A percentile compares a stretch with the other conserved stretches of the same genome.
Conservation (phyloP, 2,888 invertebrate species). For the Chaetoderma sp. region DNA sequence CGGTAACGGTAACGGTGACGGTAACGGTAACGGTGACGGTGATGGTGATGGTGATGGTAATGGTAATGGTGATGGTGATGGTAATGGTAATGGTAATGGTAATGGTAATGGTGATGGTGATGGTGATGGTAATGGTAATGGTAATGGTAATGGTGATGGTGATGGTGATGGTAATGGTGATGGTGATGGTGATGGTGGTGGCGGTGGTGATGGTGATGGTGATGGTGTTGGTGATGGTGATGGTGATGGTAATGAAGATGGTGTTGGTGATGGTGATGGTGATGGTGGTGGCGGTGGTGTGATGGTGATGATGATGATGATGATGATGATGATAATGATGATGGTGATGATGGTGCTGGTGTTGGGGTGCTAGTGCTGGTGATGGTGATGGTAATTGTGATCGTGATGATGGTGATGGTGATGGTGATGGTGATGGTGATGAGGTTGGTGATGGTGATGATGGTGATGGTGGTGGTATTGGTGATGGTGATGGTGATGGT, state of each 20-base stretch:
- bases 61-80: neutral
- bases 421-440: no score
- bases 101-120: neutral
- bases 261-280: conserved; percentile 3
- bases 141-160: neutral
- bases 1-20: neutral
- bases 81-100: neutral
- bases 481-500: no score
- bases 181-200: neutral
- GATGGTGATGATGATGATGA: conserved; percentile 19
- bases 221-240: no score
- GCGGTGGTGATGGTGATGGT: neutral
- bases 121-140: neutral
- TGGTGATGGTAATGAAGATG: no score
- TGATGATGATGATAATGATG: conserved; percentile 15
- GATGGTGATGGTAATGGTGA: neutral
- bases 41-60: neutral
- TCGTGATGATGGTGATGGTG: no score
- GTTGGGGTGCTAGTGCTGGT: no score
- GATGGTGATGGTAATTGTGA: conserved; percentile 21
- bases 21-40: neutral
- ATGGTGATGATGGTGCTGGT: conserved; percentile 18
- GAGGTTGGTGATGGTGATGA: no score
- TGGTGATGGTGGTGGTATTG: no score
- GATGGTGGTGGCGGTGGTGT: no score